phyloP scores from a whole-genome alignment of 2,888 invertebrate genomes.

The Sylvicola fuscatus region DNA sequence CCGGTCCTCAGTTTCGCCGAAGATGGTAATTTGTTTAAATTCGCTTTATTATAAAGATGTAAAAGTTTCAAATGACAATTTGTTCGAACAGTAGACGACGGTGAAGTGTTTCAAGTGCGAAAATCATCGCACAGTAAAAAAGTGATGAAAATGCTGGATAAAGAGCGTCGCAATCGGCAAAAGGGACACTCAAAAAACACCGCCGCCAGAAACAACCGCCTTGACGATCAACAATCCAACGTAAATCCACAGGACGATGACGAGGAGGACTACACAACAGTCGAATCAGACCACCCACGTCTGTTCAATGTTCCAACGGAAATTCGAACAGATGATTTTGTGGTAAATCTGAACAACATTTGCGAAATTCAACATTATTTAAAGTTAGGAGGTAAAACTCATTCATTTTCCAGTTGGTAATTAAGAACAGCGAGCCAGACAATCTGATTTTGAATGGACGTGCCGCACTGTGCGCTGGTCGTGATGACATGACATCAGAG shows the following conservation, averaged over 20 bases:
- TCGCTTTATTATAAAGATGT: no score
- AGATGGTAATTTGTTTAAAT: conserved; percentile 27
- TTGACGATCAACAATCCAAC: no score
- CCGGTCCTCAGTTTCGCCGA: conserved; percentile 63
- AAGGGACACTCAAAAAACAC: conserved; percentile 9
- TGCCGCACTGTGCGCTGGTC: conserved; percentile 63
- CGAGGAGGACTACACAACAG: no score
- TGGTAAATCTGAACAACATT: conserved; percentile 35
- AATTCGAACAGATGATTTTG: conserved; percentile 48
- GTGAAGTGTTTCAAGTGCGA: conserved; percentile 84
- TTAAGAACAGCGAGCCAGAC: conserved; percentile 34
- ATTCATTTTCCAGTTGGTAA: conserved; percentile 26
- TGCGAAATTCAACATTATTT: neutral
- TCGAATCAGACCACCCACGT: no score
- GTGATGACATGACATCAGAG: conserved; percentile 41
- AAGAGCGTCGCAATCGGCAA: conserved; percentile 44
- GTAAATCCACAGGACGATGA: no score
- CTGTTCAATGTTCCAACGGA: conserved; percentile 33
- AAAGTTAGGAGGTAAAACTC: no score
- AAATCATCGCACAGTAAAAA: conserved; percentile 88
- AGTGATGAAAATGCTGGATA: conserved; percentile 64
- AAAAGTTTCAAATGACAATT: neutral
- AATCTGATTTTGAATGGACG: conserved; percentile 54
- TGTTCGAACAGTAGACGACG: conserved; percentile 37
- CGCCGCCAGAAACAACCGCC: no score